Conservation (phyloP, 2,113 vertebrate genomes). For the Oceanodroma tethys region DNA sequence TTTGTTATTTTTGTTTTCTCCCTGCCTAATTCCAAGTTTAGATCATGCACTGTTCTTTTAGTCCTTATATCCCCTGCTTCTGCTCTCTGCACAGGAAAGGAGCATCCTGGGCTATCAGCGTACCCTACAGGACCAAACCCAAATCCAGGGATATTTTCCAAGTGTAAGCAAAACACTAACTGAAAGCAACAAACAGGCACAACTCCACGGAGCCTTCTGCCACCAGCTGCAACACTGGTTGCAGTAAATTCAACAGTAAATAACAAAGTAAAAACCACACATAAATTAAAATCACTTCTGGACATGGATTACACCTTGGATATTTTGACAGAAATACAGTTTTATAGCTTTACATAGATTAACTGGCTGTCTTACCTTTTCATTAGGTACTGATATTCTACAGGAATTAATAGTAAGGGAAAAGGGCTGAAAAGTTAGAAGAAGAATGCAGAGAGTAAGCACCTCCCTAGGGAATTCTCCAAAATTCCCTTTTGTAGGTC, state of each 20-base stretch:
- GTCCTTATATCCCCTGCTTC: neutral
- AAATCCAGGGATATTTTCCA: neutral
- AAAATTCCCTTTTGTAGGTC: neutral
- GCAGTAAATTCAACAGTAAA: neutral
- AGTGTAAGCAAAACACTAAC: neutral
- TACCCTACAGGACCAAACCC: neutral
- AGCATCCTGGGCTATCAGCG: neutral
- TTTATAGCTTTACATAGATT: neutral
- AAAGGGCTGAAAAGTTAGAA: neutral
- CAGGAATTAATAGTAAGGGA: neutral
- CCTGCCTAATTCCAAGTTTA: neutral
- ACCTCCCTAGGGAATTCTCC: neutral
- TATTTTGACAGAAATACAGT: neutral
- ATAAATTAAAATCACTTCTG: neutral
- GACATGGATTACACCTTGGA: neutral
- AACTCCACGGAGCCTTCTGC: neutral
- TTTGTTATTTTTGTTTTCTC: neutral
- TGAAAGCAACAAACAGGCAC: neutral
- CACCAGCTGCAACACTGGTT: neutral
- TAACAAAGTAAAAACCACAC: neutral
- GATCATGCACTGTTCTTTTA: neutral
- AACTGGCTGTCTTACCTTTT: neutral
- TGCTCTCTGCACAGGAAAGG: neutral
- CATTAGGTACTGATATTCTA: neutral
- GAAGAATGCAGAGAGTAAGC: neutral